phyloP scores from a whole-genome alignment of 2,797 vertebrate genomes.

The Sparidentex hasta region DNA sequence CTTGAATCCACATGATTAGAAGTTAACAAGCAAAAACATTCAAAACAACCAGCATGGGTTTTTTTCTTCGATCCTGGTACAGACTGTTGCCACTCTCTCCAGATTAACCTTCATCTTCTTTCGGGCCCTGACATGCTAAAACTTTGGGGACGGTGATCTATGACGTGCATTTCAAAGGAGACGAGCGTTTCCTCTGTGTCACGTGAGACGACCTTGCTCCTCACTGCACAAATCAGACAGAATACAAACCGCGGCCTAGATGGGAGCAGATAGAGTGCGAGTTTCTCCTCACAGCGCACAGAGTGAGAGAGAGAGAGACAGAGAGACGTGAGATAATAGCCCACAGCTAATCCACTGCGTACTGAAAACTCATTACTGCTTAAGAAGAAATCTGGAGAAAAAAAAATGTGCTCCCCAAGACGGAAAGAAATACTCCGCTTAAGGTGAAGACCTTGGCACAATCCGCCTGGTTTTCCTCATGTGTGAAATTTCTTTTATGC shows the following conservation, averaged over 20 bases:
- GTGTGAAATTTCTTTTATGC: slow-evolving; percentile 68
- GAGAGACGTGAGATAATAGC: slow-evolving; percentile 71
- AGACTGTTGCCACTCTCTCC: slow-evolving; percentile 1
- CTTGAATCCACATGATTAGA: neutral
- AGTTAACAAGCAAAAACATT: neutral
- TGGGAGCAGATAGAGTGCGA: slow-evolving; percentile 72
- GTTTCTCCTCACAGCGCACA: slow-evolving; percentile 56
- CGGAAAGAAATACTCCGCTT: slow-evolving; percentile 51
- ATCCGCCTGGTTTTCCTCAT: slow-evolving; percentile 48
- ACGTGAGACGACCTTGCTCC: slow-evolving; percentile 30
- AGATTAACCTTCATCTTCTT: neutral
- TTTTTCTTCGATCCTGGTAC: neutral
- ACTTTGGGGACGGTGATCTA: slow-evolving; percentile 4
- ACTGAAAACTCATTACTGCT: slow-evolving; percentile 72
- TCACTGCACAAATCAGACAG: slow-evolving; percentile 46
- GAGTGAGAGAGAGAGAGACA: slow-evolving; percentile 22
- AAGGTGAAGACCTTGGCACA: slow-evolving; percentile 61
- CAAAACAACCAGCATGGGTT: neutral
- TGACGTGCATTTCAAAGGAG: slow-evolving; percentile 34
- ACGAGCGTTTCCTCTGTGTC: slow-evolving; percentile 1
- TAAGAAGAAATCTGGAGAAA: slow-evolving; percentile 46
- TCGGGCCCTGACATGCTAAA: neutral
- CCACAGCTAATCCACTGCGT: slow-evolving; percentile 78
- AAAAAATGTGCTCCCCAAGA: slow-evolving; percentile 33
- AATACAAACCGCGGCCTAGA: slow-evolving; percentile 47